These are phyloP conservation scores for Blera fallax DNA, from an alignment of 2,888 invertebrate genomes.

Conservation along the genomic window DNA sequence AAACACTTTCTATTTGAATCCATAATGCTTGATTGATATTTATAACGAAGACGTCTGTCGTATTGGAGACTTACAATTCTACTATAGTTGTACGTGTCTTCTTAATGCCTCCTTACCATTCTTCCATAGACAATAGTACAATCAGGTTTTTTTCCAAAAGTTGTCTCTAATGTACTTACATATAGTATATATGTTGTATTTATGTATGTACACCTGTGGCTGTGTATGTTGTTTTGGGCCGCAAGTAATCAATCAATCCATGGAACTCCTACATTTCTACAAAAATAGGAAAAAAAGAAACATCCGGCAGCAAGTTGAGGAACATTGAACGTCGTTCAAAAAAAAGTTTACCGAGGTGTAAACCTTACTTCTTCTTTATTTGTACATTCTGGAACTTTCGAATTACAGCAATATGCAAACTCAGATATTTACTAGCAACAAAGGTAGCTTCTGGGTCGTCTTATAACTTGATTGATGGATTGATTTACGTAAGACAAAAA, in stretches of 20 bases:
- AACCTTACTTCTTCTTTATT: neutral
- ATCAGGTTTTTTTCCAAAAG: neutral
- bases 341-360: too few species aligned
- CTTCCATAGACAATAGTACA: neutral
- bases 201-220: neutral
- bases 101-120: neutral
- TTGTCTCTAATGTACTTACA: too few species aligned
- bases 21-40: neutral
- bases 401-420: neutral
- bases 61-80: neutral
- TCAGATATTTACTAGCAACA: neutral
- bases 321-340: neutral
- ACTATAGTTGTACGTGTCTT: neutral
- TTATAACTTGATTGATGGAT: neutral
- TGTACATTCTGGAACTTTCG: neutral
- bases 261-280: neutral
- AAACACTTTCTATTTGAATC: neutral
- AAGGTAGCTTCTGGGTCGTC: neutral
- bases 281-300: neutral
- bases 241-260: slow-evolving; percentile 14
- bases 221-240: neutral
- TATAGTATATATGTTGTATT: too few species aligned
- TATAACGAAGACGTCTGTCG: neutral
- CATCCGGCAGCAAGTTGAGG: neutral
- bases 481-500: too few species aligned